Base-by-base conservation (phyloP, 2,888 invertebrate species). In the Nasonovia ribisnigri region DNA sequence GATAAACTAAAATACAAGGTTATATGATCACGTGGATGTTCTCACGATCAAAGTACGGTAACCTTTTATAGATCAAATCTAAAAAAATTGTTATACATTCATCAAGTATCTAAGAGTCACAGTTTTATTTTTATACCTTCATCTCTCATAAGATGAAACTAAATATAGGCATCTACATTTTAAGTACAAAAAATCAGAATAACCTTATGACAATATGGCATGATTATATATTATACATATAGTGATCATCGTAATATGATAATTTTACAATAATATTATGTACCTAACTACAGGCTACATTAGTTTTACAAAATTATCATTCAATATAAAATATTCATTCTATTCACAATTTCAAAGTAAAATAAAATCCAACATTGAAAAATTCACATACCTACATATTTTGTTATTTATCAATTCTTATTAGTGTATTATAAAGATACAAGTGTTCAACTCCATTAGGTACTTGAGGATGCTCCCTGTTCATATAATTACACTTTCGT, bases 1-100 rank as follows among this genome's bases (percentile, higher is more conserved):
- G 89, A 93, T 86, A 93, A 93, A 93, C 89, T 86, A 86, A 90
- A 86, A 60, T 93, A 86, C 93, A 93, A 93, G 93, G 93, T 48
- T 51, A 51, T 86, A 42, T 90, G 84, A 84, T 93, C 93, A 93
- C 90, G 90, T 90, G 57, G 54, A 90, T 67, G 29, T 90, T 93
- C 93, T 93, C 93, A 93, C 93, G 90, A 84, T 48, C 36, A 84
- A 46, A n/a, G 84, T 89, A 43, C n/a, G 43, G 67, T 92, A 92
- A 93, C 89, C 90, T 93, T 89, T 93, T 57, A 46, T 86, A 90
- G 54, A 90, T 84, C 84, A 46, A 84, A 60, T 54, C 26, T 60
- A 86, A 90, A 84, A 84, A 90, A 84, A 46, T 46, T 84, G 84
- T 46, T 89, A 57, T 57, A 57, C n/a, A 92, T 88, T 84, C 20